Conservation (phyloP, 2,888 invertebrate genomes). For the Caenorhabditis sp. region DNA sequence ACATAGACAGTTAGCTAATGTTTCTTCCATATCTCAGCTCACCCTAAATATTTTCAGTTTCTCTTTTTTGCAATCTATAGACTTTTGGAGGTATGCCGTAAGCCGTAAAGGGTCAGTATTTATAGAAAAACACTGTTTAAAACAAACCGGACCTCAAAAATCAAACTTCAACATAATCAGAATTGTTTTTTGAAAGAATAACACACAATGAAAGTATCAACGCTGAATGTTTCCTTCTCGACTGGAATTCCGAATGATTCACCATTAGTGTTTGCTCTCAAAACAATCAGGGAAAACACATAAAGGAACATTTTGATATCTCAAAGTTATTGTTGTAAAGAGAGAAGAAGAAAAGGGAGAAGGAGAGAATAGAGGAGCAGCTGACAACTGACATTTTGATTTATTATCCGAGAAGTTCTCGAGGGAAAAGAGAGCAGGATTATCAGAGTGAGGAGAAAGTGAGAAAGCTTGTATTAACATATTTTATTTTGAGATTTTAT, state of each 20-base stretch:
- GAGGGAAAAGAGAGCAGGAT: not conserved
- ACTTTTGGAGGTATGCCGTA: too few relatives aligned
- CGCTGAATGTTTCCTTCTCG: too few relatives aligned
- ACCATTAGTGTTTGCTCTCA: not conserved
- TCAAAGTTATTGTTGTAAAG: constrained; percentile 40
- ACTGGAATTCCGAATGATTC: not conserved
- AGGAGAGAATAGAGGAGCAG: not conserved
- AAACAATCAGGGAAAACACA: constrained; percentile 12
- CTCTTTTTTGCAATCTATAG: too few relatives aligned
- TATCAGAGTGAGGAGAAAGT: not conserved
- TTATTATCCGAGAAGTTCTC: constrained; percentile 32
- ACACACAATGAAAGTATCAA: too few relatives aligned
- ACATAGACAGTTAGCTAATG: too few relatives aligned
- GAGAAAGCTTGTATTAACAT: not conserved
- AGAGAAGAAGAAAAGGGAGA: constrained; percentile 11
- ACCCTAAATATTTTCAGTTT: too few relatives aligned
- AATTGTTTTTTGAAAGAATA: too few relatives aligned
- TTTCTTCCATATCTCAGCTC: too few relatives aligned
- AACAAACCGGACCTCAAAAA: not conserved
- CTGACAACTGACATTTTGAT: constrained; percentile 50
- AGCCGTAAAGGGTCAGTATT: too few relatives aligned
- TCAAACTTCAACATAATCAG: too few relatives aligned
- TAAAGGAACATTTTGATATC: not conserved
- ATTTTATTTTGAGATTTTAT: not conserved
- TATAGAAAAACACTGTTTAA: not conserved